Evolutionary conservation across 2,888 invertebrate genomes (phyloP).

Genomic region (Lymantria monacha): DNA sequence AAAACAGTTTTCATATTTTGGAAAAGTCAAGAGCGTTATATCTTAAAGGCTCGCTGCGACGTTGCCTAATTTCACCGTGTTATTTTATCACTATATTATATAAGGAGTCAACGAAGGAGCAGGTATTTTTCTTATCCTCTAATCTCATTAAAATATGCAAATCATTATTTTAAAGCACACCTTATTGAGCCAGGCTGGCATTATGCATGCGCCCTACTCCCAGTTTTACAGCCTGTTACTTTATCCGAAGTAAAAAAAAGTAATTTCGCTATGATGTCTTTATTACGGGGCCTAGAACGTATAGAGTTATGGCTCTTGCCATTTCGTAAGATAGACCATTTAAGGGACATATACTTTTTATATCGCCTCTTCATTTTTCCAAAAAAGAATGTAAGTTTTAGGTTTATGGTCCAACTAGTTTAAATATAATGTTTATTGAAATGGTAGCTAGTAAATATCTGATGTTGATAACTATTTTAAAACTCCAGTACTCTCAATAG

Average conservation of each 20-base stretch:
- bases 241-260: constrained; percentile 51
- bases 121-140: not conserved
- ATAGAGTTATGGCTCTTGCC: constrained; percentile 52
- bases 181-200: constrained; percentile 28
- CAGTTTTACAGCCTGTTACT: constrained; percentile 46
- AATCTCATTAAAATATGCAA: constrained; percentile 15
- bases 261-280: constrained; percentile 57
- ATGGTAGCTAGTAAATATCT: too few species aligned
- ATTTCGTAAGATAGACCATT: constrained; percentile 49
- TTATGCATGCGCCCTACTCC: constrained; percentile 31
- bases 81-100: not conserved
- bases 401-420: constrained; percentile 9
- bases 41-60: not conserved
- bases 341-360: constrained; percentile 38
- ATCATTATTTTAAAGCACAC: constrained; percentile 22
- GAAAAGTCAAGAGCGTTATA: not conserved
- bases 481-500: too few species aligned
- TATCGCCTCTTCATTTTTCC: constrained; percentile 27
- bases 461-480: too few species aligned
- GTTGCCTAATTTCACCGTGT: not conserved
- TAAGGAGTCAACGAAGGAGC: not conserved
- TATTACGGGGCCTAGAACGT: constrained; percentile 49
- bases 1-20: too few species aligned
- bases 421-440: not conserved
- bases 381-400: constrained; percentile 8